phyloP scores from a whole-genome alignment of 1,140 invertebrate species.

The Lordiphosa mommai region DNA sequence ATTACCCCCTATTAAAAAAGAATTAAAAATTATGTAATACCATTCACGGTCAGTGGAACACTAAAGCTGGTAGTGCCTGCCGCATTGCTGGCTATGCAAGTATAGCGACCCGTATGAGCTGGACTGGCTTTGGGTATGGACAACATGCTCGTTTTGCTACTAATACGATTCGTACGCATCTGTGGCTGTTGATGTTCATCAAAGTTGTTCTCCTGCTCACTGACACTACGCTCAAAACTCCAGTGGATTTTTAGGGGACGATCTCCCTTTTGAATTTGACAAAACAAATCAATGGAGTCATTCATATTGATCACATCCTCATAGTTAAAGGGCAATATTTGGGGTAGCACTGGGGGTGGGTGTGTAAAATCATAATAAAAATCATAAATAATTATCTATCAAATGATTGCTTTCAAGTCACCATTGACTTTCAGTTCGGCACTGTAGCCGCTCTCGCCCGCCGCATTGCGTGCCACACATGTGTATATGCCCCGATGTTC shows the following conservation, averaged over 20 bases:
- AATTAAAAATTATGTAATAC: conserved; percentile 46
- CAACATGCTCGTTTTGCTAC: conserved; percentile 85
- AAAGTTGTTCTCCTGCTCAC: conserved; percentile 61
- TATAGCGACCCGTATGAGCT: conserved; percentile 85
- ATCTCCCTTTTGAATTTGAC: conserved; percentile 89
- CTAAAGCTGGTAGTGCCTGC: conserved; percentile 86
- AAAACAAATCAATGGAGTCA: conserved; percentile 84
- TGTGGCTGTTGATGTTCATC: conserved; percentile 59
- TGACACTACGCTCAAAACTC: conserved; percentile 80
- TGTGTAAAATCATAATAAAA: conserved; percentile 15
- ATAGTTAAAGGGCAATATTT: conserved; percentile 86
- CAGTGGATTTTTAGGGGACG: conserved; percentile 89
- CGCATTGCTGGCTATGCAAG: conserved; percentile 87
- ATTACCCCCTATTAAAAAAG: conserved; percentile 82
- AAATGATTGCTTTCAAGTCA: conserved; percentile 56
- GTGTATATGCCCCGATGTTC: conserved; percentile 89
- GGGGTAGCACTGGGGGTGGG: conserved; percentile 83
- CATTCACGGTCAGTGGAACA: conserved; percentile 81
- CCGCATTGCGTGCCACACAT: conserved; percentile 87
- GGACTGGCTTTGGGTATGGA: conserved; percentile 81
- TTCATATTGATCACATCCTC: conserved; percentile 85
- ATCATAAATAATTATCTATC: conserved; percentile 6
- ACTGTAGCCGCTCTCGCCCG: conserved; percentile 81
- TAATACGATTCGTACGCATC: conserved; percentile 82
- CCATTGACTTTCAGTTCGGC: conserved; percentile 74